A percentile compares a stretch with the other conserved stretches of the same genome.
Conservation (phyloP, 2,888 invertebrate genomes). For the Caenorhabditis auriculariae region DNA sequence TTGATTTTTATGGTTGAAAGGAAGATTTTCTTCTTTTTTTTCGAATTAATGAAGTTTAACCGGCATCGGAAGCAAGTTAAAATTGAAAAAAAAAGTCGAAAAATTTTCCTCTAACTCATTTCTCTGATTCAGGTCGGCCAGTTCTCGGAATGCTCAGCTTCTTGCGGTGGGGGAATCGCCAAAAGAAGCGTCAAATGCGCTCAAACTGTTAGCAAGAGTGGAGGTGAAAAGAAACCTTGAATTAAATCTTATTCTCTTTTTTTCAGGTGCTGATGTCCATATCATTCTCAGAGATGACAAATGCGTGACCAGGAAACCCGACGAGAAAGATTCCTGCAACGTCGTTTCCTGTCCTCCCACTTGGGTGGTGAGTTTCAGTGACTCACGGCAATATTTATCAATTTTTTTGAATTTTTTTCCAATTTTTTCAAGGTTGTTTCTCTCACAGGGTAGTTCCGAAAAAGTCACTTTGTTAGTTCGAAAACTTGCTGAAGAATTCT, state of each 20-base stretch:
- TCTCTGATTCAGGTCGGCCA: conserved; percentile 28
- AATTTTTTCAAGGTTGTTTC: too few relatives aligned
- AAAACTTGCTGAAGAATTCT: too few relatives aligned
- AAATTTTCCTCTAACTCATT: not conserved
- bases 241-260: too few relatives aligned
- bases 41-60: too few relatives aligned
- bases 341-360: conserved; percentile 86
- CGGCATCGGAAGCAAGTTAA: not conserved
- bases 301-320: conserved; percentile 75
- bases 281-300: conserved; percentile 88
- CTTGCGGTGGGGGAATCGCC: conserved; percentile 90
- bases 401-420: too few relatives aligned
- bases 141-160: conserved; percentile 76
- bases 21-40: too few relatives aligned
- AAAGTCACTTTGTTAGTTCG: too few relatives aligned
- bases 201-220: conserved; percentile 63
- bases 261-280: conserved; percentile 78
- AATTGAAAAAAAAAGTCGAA: not conserved
- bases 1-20: too few relatives aligned
- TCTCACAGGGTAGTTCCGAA: too few relatives aligned
- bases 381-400: too few relatives aligned
- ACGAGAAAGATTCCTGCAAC: conserved; percentile 76
- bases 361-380: conserved; percentile 72
- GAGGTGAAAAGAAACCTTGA: conserved; percentile 8
- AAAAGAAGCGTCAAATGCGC: conserved; percentile 82